Evolutionary conservation across 2,888 invertebrate genomes (phyloP), one percentile per base, ranked within the genome.

Genomic region (Idaea biselata): DNA sequence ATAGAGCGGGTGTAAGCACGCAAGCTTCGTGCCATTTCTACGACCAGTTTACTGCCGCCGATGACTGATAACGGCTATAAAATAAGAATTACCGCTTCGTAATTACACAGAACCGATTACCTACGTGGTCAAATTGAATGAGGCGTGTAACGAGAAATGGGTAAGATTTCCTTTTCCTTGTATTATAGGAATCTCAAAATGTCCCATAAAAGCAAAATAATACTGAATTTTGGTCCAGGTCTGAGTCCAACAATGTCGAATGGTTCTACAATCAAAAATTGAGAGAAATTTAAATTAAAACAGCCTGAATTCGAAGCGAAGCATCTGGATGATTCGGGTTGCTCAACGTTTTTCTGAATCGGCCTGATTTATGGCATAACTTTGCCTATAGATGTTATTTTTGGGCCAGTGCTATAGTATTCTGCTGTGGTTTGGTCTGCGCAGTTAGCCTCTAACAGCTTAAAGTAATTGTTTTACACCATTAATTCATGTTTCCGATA

Each of bases 11-110:
- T 55, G 58, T 33, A 17, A 31, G 61, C 32, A 33, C 25, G 33
- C 33, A 55, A 44, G 55, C 54, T 44, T 58, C 58, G 63, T 53
- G 60, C 58, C 44, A 55, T 58, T 56, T 31, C 62, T 57, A 16
- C 55, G 58, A 58, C 59, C 67, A 60, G 62, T 71, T 69, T 72
- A 73, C 68, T 68, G 67, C 71, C 66, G 56, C 63, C 62, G 63
- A 68, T 72, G 69, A 76, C 68, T 70, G 69, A 78, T 74, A 69
- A 63, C 68, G 62, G 63, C 67, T 64, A 71, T 76, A 73, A 73
- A 64, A 66, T 61, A 71, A 71, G 72, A 71, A 72, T 72, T 68
- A 66, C 66, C 62, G 63, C 64, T 32, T 58, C 32, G 63, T 68
- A 70, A 73, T 73, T 76, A 76, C 56, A 18, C 58, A 60, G 59